phyloP scores from a whole-genome alignment of 1,140 invertebrate species.

The Temnothorax curvispinosus region DNA sequence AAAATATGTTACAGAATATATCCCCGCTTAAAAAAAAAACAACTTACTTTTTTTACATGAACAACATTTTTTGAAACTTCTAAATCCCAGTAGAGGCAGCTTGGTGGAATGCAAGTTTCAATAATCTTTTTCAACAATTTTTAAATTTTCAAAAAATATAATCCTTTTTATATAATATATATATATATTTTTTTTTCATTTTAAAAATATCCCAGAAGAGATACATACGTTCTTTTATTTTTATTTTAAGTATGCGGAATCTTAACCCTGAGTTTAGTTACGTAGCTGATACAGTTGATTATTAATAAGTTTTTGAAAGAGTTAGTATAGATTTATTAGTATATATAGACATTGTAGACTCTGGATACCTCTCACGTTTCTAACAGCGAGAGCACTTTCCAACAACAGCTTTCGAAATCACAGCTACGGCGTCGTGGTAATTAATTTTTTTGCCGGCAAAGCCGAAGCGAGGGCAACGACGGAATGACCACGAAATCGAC shows the following conservation, averaged over 20 bases:
- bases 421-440: conserved; percentile 69
- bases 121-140: not conserved
- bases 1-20: conserved; percentile 31
- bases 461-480: conserved; percentile 63
- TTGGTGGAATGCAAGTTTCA: not conserved
- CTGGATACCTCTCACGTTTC: not conserved
- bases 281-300: not conserved
- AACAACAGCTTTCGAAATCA: conserved; percentile 68
- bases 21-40: not conserved
- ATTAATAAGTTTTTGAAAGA: not conserved
- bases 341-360: not conserved
- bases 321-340: not conserved
- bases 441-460: conserved; percentile 80
- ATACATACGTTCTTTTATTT: not conserved
- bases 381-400: conserved; percentile 22
- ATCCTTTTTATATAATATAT: not conserved
- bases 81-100: not conserved
- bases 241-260: not conserved
- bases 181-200: not conserved
- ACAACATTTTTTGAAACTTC: not conserved
- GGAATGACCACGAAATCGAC: conserved; percentile 79
- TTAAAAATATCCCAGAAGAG: not conserved
- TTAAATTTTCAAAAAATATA: not conserved
- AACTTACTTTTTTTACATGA: not conserved
- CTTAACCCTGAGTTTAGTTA: not conserved